phyloP scores from a whole-genome alignment of 1,140 invertebrate genomes.

The Lithobius niger region DNA sequence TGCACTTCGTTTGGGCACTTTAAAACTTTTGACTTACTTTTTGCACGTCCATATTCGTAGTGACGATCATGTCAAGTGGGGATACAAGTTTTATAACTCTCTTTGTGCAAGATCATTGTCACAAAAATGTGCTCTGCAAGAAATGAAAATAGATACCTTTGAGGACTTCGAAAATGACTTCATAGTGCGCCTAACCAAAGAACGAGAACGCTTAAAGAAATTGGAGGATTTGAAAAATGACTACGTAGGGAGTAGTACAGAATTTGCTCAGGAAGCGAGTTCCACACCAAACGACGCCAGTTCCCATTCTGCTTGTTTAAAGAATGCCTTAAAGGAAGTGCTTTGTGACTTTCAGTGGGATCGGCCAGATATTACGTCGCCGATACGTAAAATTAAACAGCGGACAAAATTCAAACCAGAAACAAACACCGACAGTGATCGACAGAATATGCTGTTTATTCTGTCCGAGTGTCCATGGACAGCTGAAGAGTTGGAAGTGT shows the following conservation, averaged over 20 bases:
- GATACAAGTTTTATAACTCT: slow-evolving; percentile 22
- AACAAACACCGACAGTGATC: no score
- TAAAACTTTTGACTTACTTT: slow-evolving; percentile 7
- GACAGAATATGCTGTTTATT: no score
- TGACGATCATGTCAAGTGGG: slow-evolving; percentile 19
- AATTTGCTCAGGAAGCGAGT: background rate
- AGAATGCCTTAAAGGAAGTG: slow-evolving; percentile 19
- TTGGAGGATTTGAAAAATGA: no score
- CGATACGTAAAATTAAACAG: no score
- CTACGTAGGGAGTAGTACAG: background rate
- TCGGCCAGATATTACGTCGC: slow-evolving; percentile 21
- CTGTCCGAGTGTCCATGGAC: no score
- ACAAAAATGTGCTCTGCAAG: slow-evolving; percentile 16
- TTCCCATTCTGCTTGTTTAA: slow-evolving; percentile 14
- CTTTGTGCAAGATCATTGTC: background rate
- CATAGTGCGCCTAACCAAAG: slow-evolving; percentile 6
- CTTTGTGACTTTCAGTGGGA: slow-evolving; percentile 24
- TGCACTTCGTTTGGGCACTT: background rate
- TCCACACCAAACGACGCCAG: background rate
- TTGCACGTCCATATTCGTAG: background rate
- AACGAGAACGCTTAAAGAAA: slow-evolving; percentile 3
- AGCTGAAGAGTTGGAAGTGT: no score
- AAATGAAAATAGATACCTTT: slow-evolving; percentile 23
- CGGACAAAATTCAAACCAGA: no score
- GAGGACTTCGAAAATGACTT: slow-evolving; percentile 24